Evolutionary conservation across 2,113 vertebrate genomes (phyloP).

Genomic region (Grammomys dolichurus): DNA sequence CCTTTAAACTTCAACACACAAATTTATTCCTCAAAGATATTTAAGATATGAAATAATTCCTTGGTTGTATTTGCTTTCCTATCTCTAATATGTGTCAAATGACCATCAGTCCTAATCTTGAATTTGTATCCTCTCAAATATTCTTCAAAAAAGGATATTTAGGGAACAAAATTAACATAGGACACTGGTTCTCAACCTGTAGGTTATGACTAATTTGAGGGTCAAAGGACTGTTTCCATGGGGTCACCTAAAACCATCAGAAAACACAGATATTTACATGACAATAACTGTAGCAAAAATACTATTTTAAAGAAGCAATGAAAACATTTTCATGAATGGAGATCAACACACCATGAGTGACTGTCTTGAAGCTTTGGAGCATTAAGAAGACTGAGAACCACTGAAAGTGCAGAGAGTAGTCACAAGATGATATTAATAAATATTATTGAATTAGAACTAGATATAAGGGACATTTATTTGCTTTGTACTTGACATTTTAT

Average conservation of each 20-base stretch:
- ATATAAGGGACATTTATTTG: no score
- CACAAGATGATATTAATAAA: background rate
- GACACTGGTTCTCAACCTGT: background rate
- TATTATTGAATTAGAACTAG: background rate
- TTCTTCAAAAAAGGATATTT: background rate
- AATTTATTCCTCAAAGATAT: background rate
- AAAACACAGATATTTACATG: background rate
- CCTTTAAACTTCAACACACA: background rate
- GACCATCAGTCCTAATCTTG: background rate
- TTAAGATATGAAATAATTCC: background rate
- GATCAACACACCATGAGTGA: background rate
- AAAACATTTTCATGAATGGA: background rate
- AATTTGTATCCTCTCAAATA: background rate
- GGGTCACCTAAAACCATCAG: background rate
- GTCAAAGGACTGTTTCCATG: background rate
- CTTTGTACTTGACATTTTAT: no score
- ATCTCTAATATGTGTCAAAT: background rate
- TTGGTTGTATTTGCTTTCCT: background rate
- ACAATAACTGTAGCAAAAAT: background rate
- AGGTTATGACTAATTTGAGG: background rate
- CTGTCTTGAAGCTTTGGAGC: background rate
- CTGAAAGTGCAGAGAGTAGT: fast-evolving
- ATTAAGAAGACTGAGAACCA: background rate
- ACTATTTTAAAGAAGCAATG: background rate
- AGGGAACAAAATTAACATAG: background rate